Percentiles rank a stretch among this genome's conserved stretches.
Conservation (phyloP, 2,797 vertebrate genomes). For the Rousettus madagascariensis region DNA sequence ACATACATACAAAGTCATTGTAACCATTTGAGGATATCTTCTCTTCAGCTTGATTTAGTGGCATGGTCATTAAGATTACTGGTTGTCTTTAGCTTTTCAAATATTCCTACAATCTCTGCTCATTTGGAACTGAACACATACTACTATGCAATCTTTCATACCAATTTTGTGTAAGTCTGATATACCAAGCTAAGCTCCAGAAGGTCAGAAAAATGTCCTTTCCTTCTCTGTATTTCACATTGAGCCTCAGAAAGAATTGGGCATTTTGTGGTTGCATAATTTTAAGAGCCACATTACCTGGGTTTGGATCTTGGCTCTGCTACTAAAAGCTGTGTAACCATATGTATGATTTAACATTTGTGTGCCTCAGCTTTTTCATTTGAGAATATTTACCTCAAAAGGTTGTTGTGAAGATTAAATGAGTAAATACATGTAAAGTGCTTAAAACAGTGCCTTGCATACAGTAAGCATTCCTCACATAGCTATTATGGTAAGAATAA, state of each 20-base stretch:
- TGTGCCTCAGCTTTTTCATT: slow-evolving; percentile 16
- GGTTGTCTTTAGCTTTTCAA: slow-evolving; percentile 14
- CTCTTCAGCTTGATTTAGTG: slow-evolving; percentile 37
- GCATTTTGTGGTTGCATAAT: neutral
- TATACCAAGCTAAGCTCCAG: neutral
- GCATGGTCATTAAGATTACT: neutral
- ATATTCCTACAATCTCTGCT: neutral
- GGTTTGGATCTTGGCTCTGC: slow-evolving; percentile 5
- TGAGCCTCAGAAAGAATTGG: neutral
- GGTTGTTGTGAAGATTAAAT: slow-evolving; percentile 24
- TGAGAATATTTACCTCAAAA: slow-evolving; percentile 29
- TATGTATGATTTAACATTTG: neutral
- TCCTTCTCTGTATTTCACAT: neutral
- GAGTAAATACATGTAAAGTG: neutral
- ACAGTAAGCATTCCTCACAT: neutral
- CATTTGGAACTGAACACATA: slow-evolving; percentile 7
- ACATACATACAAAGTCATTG: neutral
- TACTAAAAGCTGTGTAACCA: neutral
- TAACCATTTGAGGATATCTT: neutral
- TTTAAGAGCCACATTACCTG: neutral
- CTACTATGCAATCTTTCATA: neutral
- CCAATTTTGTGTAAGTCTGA: neutral
- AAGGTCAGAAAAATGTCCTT: neutral
- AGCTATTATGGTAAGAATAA: neutral
- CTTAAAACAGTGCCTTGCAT: neutral